Evolutionary conservation across 2,113 vertebrate species (phyloP).

Genomic region (Stictonetta naevosa): DNA sequence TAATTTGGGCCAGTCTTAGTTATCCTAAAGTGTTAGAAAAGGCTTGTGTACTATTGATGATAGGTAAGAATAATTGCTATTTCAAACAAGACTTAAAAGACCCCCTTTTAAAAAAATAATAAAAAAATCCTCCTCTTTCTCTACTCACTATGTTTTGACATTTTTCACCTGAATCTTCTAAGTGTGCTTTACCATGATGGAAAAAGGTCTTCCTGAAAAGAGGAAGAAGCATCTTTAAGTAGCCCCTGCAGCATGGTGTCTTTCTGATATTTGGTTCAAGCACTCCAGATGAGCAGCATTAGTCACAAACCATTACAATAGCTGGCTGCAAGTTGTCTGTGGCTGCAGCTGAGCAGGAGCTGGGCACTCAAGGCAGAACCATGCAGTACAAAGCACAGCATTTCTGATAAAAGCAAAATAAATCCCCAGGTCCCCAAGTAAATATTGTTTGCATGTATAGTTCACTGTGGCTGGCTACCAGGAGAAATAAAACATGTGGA

Average conservation of each 20-base stretch:
- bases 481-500: conserved; percentile 10
- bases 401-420: conserved; percentile 31
- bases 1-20: neutral
- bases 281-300: neutral
- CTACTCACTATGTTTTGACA: neutral
- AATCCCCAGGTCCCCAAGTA: neutral
- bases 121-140: neutral
- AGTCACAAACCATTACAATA: neutral
- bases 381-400: neutral
- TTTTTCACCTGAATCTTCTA: neutral
- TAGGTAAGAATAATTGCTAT: neutral
- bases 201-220: neutral
- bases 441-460: conserved; percentile 18
- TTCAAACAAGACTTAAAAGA: neutral
- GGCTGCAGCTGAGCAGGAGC: neutral
- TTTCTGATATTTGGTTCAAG: neutral
- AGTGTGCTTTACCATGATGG: neutral
- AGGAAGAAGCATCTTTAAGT: neutral
- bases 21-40: neutral
- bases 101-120: neutral
- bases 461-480: neutral
- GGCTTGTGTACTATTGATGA: neutral
- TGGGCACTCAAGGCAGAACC: neutral
- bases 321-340: neutral
- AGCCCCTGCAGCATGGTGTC: neutral